A percentile compares a stretch with the other conserved stretches of the same genome.
Conservation (phyloP, 2,797 vertebrate genomes). For the Gila robusta region DNA sequence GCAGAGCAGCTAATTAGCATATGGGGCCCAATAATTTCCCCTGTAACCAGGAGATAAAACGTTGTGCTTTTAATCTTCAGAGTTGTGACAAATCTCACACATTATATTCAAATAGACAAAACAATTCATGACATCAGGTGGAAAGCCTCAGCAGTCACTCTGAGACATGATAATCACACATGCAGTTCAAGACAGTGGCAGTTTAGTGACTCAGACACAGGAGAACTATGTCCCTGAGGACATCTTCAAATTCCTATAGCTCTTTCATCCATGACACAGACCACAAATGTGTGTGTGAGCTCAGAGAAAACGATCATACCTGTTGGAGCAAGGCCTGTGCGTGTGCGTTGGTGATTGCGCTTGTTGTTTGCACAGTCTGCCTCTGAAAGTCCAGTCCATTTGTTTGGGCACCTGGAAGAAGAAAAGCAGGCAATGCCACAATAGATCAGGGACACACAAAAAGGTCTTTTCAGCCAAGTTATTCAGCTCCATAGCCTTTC, state of each 20-base stretch:
- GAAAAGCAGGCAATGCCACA: slow-evolving; percentile 56
- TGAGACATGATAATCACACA: slow-evolving; percentile 53
- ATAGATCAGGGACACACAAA: slow-evolving; percentile 54
- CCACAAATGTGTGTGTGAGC: slow-evolving; percentile 27
- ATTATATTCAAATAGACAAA: slow-evolving; percentile 19
- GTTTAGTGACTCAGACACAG: slow-evolving; percentile 50
- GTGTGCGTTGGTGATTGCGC: slow-evolving; percentile 95
- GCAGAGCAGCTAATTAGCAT: slow-evolving; percentile 97
- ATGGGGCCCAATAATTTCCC: slow-evolving; percentile 95
- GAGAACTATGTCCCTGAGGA: slow-evolving; percentile 54
- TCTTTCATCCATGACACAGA: slow-evolving; percentile 35
- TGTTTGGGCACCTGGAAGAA: slow-evolving; percentile 89
- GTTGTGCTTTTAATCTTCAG: slow-evolving; percentile 43
- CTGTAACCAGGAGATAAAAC: slow-evolving; percentile 79
- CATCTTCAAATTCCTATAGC: slow-evolving; percentile 59
- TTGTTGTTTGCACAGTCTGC: slow-evolving; percentile 91
- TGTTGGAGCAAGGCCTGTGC: slow-evolving; percentile 99
- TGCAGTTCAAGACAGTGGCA: slow-evolving; percentile 34
- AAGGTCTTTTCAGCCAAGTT: slow-evolving; percentile 48
- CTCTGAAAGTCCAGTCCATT: slow-evolving; percentile 99
- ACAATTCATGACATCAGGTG: slow-evolving; percentile 6
- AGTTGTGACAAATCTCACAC: slow-evolving; percentile 24
- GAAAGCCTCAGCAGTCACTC: slow-evolving; percentile 37
- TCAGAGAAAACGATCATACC: slow-evolving; percentile 76
- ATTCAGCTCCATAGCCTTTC: slow-evolving; percentile 37